Base-by-base conservation (phyloP, 2,797 vertebrate species). In the Rhabdophis nuchalis region DNA sequence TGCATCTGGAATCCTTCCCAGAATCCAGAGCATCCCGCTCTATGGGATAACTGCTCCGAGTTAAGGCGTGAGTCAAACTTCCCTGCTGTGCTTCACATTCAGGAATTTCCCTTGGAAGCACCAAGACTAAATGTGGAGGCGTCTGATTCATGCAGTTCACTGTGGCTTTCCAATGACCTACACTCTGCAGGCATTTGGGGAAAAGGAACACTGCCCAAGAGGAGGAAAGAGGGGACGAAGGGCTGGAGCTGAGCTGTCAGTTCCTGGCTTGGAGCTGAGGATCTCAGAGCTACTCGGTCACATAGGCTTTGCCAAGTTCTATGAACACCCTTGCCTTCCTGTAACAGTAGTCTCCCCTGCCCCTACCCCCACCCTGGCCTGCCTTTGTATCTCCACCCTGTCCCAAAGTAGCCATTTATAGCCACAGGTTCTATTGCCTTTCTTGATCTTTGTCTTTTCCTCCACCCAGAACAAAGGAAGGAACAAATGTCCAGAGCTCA, bases 91-190 rank as follows among this genome's bases (percentile, higher is more conserved):
- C 68, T 92, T 53, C 68, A 85, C 36, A 57, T 53, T 85, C 50
- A 85, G 57, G 90, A 77, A 61, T 46, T 94, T 94, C 93, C 68
- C 94, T 60, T 36, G 25, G 57, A 12, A 23, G 3, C 85, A 60
- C 89, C 41, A 58, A 68, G 41, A 5, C 52, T 82, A 54, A 4
- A n/a, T 85, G 87, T 46, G 8, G 54, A 60, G 85, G 56, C 86
- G 92, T 93, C 87, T 94, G 89, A 12, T 90, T 72, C 20, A 68
- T 41, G 94, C 95, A 94, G 92, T 54, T 54, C 92, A 72, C 50
- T 0, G 56, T 91, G 90, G 52, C 3, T 0, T 5, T 56, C 58
- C 25, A 72, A 60, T 93, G 92, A 46, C 29, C 61, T 4, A 0
- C 56, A 86, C 13, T 0, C 0, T 88, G 46, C 82, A 88, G 93